phyloP scores from a whole-genome alignment of 2,113 vertebrate genomes.

The Cheilinus undulatus region DNA sequence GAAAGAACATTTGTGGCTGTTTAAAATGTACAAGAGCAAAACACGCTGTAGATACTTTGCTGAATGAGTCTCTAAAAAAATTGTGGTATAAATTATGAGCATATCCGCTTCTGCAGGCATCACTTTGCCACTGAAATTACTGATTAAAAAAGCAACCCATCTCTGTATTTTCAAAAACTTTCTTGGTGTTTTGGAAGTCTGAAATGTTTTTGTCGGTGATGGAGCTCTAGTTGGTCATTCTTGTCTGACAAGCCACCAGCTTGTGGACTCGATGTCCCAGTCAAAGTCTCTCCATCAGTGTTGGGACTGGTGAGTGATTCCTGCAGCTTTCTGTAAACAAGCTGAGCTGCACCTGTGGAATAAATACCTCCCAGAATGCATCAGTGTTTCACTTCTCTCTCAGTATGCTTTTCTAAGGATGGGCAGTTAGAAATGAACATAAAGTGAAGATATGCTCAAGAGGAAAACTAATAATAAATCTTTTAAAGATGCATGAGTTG shows the following conservation, averaged over 20 bases:
- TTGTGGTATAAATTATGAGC: too few species aligned
- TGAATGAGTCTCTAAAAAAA: too few species aligned
- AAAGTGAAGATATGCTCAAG: too few species aligned
- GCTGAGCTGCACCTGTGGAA: neutral
- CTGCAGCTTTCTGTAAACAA: slow-evolving; percentile 25
- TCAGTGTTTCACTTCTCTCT: neutral
- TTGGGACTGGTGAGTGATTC: slow-evolving; percentile 4
- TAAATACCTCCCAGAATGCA: neutral
- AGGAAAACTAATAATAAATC: neutral
- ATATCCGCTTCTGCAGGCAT: too few species aligned
- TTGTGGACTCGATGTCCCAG: neutral
- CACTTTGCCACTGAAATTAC: too few species aligned
- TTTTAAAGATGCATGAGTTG: neutral
- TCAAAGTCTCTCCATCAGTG: slow-evolving; percentile 8
- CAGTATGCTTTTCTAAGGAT: neutral
- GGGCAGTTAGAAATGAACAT: too few species aligned
- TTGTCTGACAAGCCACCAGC: neutral
- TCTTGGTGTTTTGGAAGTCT: neutral
- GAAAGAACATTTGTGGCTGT: too few species aligned
- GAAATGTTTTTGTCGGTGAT: neutral
- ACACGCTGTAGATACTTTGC: too few species aligned
- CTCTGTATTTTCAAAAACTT: neutral
- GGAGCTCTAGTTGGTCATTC: neutral
- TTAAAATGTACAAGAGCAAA: too few species aligned
- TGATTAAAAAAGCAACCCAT: neutral